These are phyloP conservation scores for Notothenia coriiceps DNA, from an alignment of 2,113 vertebrate genomes.

Conservation along the genomic window DNA sequence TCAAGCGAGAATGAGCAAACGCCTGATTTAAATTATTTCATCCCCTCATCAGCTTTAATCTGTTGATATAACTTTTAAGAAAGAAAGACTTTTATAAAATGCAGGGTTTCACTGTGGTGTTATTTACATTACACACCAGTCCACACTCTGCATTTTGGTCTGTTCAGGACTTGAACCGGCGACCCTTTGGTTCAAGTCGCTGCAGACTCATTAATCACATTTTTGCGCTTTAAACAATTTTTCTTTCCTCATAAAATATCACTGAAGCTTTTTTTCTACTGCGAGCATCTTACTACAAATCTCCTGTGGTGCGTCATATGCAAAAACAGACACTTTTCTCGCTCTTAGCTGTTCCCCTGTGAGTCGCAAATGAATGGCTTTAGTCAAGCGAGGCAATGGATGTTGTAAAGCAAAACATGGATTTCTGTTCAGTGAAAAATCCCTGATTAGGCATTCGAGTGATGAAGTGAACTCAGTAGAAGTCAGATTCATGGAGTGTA, in stretches of 20 bases:
- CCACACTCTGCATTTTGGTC: no score
- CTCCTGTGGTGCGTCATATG: not conserved
- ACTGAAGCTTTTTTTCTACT: not conserved
- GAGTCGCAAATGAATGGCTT: not conserved
- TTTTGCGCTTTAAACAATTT: no score
- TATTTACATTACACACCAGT: no score
- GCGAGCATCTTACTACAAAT: not conserved
- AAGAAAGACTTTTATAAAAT: no score
- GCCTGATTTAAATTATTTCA: conserved; percentile 42
- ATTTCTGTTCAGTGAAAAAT: not conserved
- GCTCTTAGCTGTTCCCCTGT: not conserved
- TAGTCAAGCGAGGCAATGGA: not conserved
- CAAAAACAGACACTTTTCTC: not conserved
- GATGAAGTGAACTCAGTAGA: not conserved
- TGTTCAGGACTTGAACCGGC: no score
- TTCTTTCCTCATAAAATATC: no score
- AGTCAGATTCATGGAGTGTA: not conserved
- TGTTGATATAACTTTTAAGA: conserved; percentile 11
- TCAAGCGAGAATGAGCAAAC: conserved; percentile 27
- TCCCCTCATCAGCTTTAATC: conserved; percentile 19
- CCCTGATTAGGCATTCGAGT: conserved; percentile 7
- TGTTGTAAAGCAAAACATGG: conserved; percentile 5
- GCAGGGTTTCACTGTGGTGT: no score
- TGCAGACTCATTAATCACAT: no score
- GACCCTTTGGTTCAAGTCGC: no score